phyloP scores from a whole-genome alignment of 2,888 invertebrate species.

The Diaperis boleti region DNA sequence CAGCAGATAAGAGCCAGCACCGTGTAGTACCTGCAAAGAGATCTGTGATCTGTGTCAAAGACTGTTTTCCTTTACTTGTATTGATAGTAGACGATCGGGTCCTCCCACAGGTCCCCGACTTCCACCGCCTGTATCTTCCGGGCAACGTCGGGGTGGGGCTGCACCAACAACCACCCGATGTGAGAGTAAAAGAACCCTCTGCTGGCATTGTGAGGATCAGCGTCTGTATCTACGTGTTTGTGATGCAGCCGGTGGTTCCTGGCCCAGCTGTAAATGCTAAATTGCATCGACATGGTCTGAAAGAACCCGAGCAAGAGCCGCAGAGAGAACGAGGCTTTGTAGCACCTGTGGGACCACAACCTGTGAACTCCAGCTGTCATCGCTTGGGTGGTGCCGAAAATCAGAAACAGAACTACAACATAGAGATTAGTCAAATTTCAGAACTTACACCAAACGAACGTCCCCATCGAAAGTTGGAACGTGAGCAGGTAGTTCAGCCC shows the following conservation, averaged over 20 bases:
- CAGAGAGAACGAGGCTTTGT: constrained; percentile 79
- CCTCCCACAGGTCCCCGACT: constrained; percentile 85
- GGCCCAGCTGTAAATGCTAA: constrained; percentile 87
- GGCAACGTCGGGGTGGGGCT: constrained; percentile 90
- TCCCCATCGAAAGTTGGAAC: too few species aligned
- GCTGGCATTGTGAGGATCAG: constrained; percentile 86
- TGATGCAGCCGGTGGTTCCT: constrained; percentile 86
- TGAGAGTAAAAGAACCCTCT: constrained; percentile 94
- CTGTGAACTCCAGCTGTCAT: constrained; percentile 55
- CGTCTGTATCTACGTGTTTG: constrained; percentile 87
- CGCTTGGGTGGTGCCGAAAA: neutral
- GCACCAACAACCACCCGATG: constrained; percentile 90
- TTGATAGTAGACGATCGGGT: constrained; percentile 88
- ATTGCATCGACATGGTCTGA: constrained; percentile 86
- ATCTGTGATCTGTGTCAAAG: neutral
- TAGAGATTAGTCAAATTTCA: too few species aligned
- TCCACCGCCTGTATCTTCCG: constrained; percentile 78
- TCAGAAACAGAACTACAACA: neutral
- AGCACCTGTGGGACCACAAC: constrained; percentile 85
- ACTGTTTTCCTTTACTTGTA: constrained; percentile 71
- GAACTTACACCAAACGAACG: neutral
- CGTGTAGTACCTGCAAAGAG: neutral
- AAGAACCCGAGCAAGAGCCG: constrained; percentile 78
- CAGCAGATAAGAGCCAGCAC: neutral
- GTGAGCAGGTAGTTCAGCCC: too few species aligned